Evolutionary conservation across 1,140 invertebrate species (phyloP).

Genomic region (Meteorus sp.): DNA sequence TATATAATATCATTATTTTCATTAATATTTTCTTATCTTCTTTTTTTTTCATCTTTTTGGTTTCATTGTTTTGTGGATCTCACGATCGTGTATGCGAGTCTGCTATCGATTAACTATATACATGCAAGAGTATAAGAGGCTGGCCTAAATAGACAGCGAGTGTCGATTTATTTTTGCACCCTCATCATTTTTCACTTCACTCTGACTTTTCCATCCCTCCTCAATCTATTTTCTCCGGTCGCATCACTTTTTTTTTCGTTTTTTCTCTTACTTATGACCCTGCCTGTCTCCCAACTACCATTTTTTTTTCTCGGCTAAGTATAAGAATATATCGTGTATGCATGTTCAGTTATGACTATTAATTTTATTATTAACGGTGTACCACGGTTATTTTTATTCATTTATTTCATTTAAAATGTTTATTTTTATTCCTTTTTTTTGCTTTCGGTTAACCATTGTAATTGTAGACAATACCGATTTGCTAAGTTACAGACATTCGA

Average conservation of each 20-base stretch:
- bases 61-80: conserved; percentile 2
- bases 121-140: conserved; percentile 18
- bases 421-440: conserved; percentile 12
- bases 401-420: conserved; percentile 30
- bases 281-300: conserved; percentile 16
- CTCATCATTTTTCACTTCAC: too few relatives aligned
- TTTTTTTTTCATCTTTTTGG: conserved; percentile 11
- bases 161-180: too few relatives aligned
- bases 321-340: conserved; percentile 48
- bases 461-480: too few relatives aligned
- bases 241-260: conserved; percentile 18
- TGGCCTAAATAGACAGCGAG: conserved; percentile 5
- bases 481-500: not conserved
- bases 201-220: too few relatives aligned
- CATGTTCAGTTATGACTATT: conserved; percentile 18
- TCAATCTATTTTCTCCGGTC: not conserved
- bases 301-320: conserved; percentile 33
- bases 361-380: conserved; percentile 45
- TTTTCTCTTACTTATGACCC: conserved; percentile 18
- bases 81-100: conserved; percentile 12
- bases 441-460: not conserved
- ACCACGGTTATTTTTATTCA: conserved; percentile 49
- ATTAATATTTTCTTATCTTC: conserved; percentile 15
- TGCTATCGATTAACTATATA: conserved; percentile 24
- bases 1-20: conserved; percentile 15